Evolutionary conservation across 2,113 vertebrate genomes (phyloP).

Genomic region (Neolamprologus modestus): DNA sequence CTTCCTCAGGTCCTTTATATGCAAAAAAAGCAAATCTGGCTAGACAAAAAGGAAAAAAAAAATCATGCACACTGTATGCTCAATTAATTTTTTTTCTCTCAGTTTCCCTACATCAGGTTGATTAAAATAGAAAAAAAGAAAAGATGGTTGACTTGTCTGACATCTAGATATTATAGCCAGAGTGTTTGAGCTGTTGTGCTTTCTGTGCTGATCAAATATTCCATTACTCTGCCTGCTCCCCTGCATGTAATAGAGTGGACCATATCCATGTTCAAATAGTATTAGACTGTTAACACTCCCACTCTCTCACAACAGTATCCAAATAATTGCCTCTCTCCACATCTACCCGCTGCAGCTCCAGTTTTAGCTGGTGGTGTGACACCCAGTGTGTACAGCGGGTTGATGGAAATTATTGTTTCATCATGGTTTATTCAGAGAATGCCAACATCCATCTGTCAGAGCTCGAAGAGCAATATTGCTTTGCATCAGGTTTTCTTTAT

Average conservation of each 20-base stretch:
- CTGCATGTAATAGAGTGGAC: constrained; percentile 48
- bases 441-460: background rate
- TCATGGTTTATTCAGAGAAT: background rate
- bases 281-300: constrained; percentile 40
- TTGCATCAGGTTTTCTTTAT: background rate
- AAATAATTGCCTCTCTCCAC: constrained; percentile 44
- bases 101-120: background rate
- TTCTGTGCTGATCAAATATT: constrained; percentile 54
- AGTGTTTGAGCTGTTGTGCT: constrained; percentile 16
- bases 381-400: background rate
- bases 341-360: background rate
- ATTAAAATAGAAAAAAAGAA: background rate
- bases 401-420: constrained; percentile 19
- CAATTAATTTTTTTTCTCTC: background rate
- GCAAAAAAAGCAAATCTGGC: background rate
- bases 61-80: background rate
- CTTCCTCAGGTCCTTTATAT: background rate
- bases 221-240: constrained; percentile 30
- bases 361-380: background rate
- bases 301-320: constrained; percentile 20
- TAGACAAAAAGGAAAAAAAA: background rate
- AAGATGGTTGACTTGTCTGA: background rate
- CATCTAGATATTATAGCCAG: background rate
- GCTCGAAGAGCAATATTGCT: background rate
- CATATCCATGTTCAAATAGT: constrained; percentile 51